Conservation (phyloP, 2,113 vertebrate genomes). For the Cercopithecus mona region DNA sequence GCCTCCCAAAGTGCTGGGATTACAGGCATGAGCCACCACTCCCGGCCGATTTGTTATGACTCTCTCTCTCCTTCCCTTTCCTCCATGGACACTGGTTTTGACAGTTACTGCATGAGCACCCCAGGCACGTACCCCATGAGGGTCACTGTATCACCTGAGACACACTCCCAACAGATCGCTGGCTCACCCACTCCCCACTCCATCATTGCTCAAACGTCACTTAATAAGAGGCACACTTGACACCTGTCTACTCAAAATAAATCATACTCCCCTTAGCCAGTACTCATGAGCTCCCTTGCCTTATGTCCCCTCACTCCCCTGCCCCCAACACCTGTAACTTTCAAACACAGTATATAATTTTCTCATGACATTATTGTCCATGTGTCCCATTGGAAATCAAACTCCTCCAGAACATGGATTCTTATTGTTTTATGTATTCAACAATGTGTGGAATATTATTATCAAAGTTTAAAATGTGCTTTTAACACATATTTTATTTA, state of each 20-base stretch:
- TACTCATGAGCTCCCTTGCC: not conserved
- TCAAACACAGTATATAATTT: not conserved
- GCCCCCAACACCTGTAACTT: not conserved
- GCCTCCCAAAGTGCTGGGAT: too few relatives aligned
- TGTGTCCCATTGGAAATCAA: not conserved
- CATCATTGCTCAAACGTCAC: not conserved
- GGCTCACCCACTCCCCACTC: not conserved
- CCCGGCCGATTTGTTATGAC: not conserved
- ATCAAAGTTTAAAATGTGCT: not conserved
- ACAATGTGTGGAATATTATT: not conserved
- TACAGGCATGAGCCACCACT: too few relatives aligned
- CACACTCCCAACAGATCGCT: not conserved
- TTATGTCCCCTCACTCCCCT: accelerated
- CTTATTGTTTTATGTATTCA: not conserved
- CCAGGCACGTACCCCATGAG: too few relatives aligned
- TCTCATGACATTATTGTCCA: not conserved
- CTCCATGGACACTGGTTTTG: not conserved
- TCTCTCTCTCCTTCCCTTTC: not conserved
- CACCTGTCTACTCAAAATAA: not conserved
- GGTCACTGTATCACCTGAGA: not conserved
- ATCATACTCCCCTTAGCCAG: not conserved
- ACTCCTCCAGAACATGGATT: not conserved
- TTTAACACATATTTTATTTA: not conserved
- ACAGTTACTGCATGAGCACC: not conserved
- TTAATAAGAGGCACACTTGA: not conserved